Percentiles rank a stretch among this genome's conserved stretches.
These are phyloP conservation scores for Poecilia picta DNA, from an alignment of 2,797 vertebrate species.

Conservation along the genomic window DNA sequence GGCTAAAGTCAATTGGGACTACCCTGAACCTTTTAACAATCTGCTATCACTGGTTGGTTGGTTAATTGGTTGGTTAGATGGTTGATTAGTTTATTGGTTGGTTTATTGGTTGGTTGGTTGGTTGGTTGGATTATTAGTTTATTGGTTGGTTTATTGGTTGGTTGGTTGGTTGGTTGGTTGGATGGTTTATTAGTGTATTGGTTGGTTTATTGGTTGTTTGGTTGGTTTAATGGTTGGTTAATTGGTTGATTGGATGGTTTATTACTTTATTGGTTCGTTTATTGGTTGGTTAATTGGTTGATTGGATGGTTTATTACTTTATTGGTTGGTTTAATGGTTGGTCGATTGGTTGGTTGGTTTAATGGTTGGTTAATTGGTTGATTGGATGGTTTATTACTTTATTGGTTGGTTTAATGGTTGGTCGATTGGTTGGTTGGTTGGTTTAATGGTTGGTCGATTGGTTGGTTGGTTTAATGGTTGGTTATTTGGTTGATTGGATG, in stretches of 20 bases:
- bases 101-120: not conserved
- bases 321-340: not conserved
- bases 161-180: not conserved
- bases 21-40: not conserved
- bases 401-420: not conserved
- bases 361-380: too few species aligned
- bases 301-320: too few species aligned
- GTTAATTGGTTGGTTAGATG: too few species aligned
- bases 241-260: too few species aligned
- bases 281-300: not conserved
- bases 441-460: too few species aligned
- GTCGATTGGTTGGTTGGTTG: not conserved
- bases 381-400: too few species aligned
- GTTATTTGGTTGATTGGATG: too few species aligned
- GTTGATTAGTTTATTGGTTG: too few species aligned
- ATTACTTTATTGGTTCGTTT: not conserved
- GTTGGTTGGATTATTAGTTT: not conserved
- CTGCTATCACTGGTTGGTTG: not conserved
- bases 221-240: not conserved
- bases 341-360: too few species aligned
- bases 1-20: not conserved
- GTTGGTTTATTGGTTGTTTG: not conserved
- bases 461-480: too few species aligned
- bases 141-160: too few species aligned
- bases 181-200: too few species aligned